phyloP scores from a whole-genome alignment of 2,888 invertebrate genomes.

The Pyrrhosoma nymphula region DNA sequence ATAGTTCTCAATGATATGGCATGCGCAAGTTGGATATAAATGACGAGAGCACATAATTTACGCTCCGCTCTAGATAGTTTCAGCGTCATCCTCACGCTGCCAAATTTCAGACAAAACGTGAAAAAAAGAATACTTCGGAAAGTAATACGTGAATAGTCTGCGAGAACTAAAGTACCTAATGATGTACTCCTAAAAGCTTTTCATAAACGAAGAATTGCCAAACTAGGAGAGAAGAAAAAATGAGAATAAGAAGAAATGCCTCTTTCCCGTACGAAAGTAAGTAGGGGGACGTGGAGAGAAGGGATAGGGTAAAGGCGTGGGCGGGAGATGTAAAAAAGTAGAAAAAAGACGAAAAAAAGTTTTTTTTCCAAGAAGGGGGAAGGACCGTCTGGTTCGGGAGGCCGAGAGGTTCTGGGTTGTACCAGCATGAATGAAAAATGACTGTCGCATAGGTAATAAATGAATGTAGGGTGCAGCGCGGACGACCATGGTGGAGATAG shows the following conservation, averaged over 20 bases:
- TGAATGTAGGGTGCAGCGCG: slow-evolving; percentile 54
- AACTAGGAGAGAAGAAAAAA: neutral
- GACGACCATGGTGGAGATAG: neutral
- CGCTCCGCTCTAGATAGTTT: neutral
- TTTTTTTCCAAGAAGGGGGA: neutral
- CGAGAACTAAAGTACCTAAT: neutral
- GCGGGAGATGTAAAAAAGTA: neutral
- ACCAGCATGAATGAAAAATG: slow-evolving; percentile 65
- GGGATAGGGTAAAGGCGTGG: neutral
- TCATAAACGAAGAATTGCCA: neutral
- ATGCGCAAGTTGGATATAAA: too few relatives aligned
- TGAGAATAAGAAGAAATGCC: neutral
- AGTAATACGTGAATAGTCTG: neutral
- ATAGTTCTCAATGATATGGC: too few relatives aligned
- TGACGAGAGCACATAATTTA: neutral
- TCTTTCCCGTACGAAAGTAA: neutral
- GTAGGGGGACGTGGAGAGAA: neutral
- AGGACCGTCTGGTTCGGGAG: neutral
- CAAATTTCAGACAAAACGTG: neutral
- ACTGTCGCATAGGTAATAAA: slow-evolving; percentile 67
- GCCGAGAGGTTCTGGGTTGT: slow-evolving; percentile 24
- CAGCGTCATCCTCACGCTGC: neutral
- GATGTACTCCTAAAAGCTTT: slow-evolving; percentile 32
- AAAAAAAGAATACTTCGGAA: neutral
- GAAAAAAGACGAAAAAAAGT: neutral